Evolutionary conservation across 2,888 invertebrate genomes (phyloP), one percentile per base, ranked within the genome.

Genomic region (Acleris sparsana): DNA sequence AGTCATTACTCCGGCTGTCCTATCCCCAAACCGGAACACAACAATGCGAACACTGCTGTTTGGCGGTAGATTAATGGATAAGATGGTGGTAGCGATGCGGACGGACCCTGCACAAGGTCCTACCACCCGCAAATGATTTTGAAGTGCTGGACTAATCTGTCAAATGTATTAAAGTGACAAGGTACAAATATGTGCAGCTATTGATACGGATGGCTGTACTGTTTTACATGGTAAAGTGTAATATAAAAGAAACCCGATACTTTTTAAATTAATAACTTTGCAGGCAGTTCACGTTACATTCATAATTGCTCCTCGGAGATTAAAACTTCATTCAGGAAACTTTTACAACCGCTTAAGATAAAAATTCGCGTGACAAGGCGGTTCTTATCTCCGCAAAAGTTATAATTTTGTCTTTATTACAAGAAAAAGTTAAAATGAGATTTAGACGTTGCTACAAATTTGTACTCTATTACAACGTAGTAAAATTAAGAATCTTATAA

Each of bases 391-490:
- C 17, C 6, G n/a, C 11, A 43, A 53, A 44, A 43, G 25, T 17
- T 52, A 17, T 25, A 7, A 25, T 52, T 52, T 60, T 60, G 25
- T 13, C 13, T 5, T 61, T 29, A 16, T 53, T 22, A 6, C 18
- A n/a, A 18, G 29, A 5, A 18, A 53, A 61, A 53, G 29, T 46
- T 53, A 29, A 53, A 33, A 53, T 61, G 53, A 22, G 29, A 29
- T 18, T 5, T 5, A 20, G 18, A 1, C 18, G 18, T 16, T 9
- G 13, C 3, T 29, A n/a, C 20, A 2, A 53, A 29, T 46, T 44
- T 16, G 44, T 18, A 29, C 46, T 46, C 9, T 46, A 29, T 61
- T 46, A 7, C 25, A 7, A 33, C 7, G 33, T 20, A 13, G 13
- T 53, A 16, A 13, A 18, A 18, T 39, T 13, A 2, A 13, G 11